Evolutionary conservation across 2,888 invertebrate genomes (phyloP).

Genomic region (Ophion costatus): DNA sequence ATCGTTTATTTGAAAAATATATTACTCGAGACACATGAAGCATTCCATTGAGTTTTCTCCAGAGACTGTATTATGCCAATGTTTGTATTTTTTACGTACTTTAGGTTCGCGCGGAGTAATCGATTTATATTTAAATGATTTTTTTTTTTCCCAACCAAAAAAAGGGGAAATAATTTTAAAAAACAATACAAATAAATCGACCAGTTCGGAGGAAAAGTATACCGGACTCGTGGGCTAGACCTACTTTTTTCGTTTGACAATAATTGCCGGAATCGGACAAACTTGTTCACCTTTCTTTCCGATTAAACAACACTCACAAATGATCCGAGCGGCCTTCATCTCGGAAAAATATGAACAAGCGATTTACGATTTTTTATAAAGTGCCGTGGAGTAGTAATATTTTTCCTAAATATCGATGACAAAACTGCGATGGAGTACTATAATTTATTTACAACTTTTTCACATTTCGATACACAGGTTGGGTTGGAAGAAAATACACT

Average conservation of each 20-base stretch:
- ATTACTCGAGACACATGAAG: neutral
- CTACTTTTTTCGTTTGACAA: slow-evolving; percentile 1
- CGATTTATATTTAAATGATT: neutral
- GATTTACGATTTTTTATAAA: neutral
- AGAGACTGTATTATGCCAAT: neutral
- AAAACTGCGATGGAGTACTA: slow-evolving; percentile 23
- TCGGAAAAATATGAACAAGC: slow-evolving; percentile 5
- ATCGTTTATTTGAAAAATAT: neutral
- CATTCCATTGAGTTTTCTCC: neutral
- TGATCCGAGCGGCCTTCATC: neutral
- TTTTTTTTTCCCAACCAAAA: neutral
- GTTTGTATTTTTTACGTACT: neutral
- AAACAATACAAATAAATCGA: neutral
- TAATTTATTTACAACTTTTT: slow-evolving; percentile 61
- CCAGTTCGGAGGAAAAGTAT: no score
- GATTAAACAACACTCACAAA: neutral
- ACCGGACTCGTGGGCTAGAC: neutral
- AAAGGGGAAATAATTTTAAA: no score
- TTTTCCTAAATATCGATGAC: neutral
- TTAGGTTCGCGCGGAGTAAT: neutral
- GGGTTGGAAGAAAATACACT: neutral
- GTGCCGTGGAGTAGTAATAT: neutral
- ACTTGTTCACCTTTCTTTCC: slow-evolving; percentile 22
- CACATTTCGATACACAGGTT: slow-evolving; percentile 5
- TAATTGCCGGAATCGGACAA: slow-evolving; percentile 36